These are phyloP conservation scores for Zygaena filipendulae DNA, from an alignment of 2,888 invertebrate species.

Conservation along the genomic window DNA sequence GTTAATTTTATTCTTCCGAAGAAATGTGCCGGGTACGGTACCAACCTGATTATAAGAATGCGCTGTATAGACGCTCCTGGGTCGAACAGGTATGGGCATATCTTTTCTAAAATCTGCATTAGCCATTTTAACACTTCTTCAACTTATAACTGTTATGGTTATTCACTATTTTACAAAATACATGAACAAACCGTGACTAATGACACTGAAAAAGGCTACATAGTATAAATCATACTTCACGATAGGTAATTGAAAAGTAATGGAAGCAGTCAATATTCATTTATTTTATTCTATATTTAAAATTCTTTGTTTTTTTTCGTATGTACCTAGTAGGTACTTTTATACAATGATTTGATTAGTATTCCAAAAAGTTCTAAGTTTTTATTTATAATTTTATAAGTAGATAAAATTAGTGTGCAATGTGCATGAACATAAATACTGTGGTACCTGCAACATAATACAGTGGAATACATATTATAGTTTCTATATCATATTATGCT, in stretches of 20 bases:
- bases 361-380: no score
- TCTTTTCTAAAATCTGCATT: conserved; percentile 61
- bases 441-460: no score
- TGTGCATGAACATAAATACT: no score
- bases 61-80: conserved; percentile 75
- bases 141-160: conserved; percentile 41
- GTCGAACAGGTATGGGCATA: conserved; percentile 63
- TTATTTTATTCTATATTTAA: conserved; percentile 36
- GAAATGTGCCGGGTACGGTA: no score
- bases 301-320: conserved; percentile 12
- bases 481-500: no score
- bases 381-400: no score
- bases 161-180: conserved; percentile 53
- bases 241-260: conserved; percentile 25
- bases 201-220: conserved; percentile 52
- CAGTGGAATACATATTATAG: no score
- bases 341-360: no score
- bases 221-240: conserved; percentile 48
- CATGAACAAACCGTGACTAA: conserved; percentile 48
- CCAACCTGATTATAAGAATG: conserved; percentile 70
- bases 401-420: no score
- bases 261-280: conserved; percentile 40
- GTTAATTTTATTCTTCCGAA: no score
- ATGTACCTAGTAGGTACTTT: no score
- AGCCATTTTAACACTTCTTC: conserved; percentile 57